Evolutionary conservation across 2,888 invertebrate genomes (phyloP).

Genomic region (Sisyra terminalis): DNA sequence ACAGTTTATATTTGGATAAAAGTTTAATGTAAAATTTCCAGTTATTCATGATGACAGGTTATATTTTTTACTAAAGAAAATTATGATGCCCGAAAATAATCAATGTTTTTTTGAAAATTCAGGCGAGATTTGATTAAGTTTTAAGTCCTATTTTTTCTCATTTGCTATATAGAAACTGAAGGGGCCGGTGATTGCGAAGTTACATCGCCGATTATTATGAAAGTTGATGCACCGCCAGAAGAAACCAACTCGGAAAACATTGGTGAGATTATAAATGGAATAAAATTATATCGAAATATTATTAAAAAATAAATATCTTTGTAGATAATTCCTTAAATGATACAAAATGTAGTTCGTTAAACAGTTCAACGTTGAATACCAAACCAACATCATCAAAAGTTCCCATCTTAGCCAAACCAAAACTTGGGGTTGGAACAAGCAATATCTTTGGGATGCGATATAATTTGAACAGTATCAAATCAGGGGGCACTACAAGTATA

Average conservation of each 20-base stretch:
- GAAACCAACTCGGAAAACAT: slow-evolving; percentile 11
- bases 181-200: slow-evolving; percentile 10
- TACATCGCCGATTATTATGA: slow-evolving; percentile 22
- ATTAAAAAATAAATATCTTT: neutral
- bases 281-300: too few species aligned
- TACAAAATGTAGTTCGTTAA: neutral
- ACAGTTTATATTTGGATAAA: too few species aligned
- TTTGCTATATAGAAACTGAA: too few species aligned
- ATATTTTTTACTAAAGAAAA: too few species aligned
- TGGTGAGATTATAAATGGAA: neutral
- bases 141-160: too few species aligned
- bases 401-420: slow-evolving; percentile 9
- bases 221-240: slow-evolving; percentile 22
- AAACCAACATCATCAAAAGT: slow-evolving; percentile 7
- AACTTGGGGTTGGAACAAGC: slow-evolving; percentile 10
- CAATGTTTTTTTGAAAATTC: too few species aligned
- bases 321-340: neutral
- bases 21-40: too few species aligned
- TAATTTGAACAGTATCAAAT: slow-evolving; percentile 8
- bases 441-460: too few species aligned
- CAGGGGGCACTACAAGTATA: slow-evolving; percentile 6
- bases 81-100: too few species aligned
- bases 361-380: neutral
- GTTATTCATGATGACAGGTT: too few species aligned
- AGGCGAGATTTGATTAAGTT: too few species aligned